Evolutionary conservation across 2,113 vertebrate species (phyloP), one percentile per base, ranked within the genome.

Genomic region (Daphoenositta chrysoptera): DNA sequence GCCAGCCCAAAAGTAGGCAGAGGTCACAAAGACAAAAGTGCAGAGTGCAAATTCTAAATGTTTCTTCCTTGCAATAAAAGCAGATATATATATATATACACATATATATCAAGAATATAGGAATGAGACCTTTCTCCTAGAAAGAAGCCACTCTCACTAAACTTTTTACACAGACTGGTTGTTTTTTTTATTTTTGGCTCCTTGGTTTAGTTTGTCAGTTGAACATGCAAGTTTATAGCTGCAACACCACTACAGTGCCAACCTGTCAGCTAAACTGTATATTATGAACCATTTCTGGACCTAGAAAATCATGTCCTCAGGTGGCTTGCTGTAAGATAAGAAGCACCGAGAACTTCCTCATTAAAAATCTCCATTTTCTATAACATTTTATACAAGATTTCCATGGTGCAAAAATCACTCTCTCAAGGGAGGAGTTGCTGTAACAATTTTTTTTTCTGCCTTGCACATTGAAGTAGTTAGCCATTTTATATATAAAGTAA

Each of bases 401-500:
- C 40, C 88, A 47, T 95, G 89, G 93, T 95, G 76, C 70, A 64
- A 87, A 95, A 86, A 86, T 93, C 72, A 71, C 58, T 94, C 82
- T 96, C 22, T 86, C 78, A 60, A 75, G 30, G 33, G 63, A 96
- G 69, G 76, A 75, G 48, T 79, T 83, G 83, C 40, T 91, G 54
- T 95, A 86, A 94, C 23, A 60, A 30, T 4, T 56, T 45, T 58
- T 47, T 53, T 71, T 96, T 91, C 94, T 91, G 92, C 90, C 78
- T 95, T 95, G 87, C 81, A 95, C 54, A 76, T 82, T 90, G 15
- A 89, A 76, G 82, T 83, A 15, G 27, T 91, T 91, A 81, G 69
- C 61, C 39, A 94, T 87, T 88, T 98, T 94, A 71, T 96, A 77
- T 86, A 64, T 72, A 89, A 92, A 95, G 61, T 76, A 90, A 93